Conservation (phyloP, 2,797 vertebrate species). For the Acestrorhynchus altus region DNA sequence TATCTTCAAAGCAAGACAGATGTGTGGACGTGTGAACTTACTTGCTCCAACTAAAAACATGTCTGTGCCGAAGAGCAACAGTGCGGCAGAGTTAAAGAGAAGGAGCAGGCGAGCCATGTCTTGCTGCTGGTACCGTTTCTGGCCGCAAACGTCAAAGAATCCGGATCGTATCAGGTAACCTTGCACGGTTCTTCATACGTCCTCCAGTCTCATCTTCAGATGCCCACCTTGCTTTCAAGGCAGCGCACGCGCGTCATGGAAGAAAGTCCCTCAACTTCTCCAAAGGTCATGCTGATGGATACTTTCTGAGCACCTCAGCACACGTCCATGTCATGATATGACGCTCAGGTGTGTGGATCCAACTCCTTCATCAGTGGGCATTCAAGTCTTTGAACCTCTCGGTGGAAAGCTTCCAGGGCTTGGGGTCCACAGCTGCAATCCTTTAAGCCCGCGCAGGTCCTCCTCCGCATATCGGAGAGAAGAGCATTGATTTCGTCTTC, state of each 20-base stretch:
- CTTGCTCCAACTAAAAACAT: constrained; percentile 90
- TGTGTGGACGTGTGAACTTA: constrained; percentile 75
- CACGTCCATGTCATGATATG: constrained; percentile 53
- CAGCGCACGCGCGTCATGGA: constrained; percentile 9
- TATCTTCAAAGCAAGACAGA: background rate
- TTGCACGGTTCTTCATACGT: constrained; percentile 48
- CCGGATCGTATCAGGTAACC: constrained; percentile 43
- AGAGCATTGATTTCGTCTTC: constrained; percentile 11
- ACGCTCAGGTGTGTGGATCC: constrained; percentile 59
- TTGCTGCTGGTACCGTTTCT: constrained; percentile 42
- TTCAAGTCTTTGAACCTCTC: background rate
- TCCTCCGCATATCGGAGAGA: background rate
- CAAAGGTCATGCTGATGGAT: constrained; percentile 57
- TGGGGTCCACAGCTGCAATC: background rate
- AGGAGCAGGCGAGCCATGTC: constrained; percentile 84
- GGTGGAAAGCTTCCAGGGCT: background rate
- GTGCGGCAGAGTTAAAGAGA: constrained; percentile 83
- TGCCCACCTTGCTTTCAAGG: background rate
- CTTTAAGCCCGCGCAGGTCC: background rate
- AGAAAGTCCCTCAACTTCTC: constrained; percentile 57
- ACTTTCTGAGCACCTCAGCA: constrained; percentile 53
- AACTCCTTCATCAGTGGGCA: constrained; percentile 30
- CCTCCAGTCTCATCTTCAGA: constrained; percentile 58
- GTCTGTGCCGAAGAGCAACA: constrained; percentile 91
- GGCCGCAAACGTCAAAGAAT: constrained; percentile 48